Conservation (phyloP, 1,140 invertebrate species). For the Drosophila sucinea region DNA sequence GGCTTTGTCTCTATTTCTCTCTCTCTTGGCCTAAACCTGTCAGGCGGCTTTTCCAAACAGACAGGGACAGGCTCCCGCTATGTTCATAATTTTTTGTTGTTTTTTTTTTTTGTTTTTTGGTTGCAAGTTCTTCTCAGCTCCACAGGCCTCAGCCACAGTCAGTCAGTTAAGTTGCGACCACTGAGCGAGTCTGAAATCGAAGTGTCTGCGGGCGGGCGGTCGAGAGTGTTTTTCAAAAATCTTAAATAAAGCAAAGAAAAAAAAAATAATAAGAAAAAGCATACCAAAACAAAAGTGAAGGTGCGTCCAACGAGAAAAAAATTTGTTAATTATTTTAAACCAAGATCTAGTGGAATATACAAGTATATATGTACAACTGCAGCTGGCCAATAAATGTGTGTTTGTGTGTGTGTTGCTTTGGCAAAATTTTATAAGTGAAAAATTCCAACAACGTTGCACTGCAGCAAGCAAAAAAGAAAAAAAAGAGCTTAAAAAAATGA, state of each 20-base stretch:
- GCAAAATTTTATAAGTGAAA: conserved; percentile 78
- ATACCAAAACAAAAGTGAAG: conserved; percentile 67
- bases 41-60: conserved; percentile 54
- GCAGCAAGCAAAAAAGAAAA: conserved; percentile 59
- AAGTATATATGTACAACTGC: conserved; percentile 21
- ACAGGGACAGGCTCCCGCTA: conserved; percentile 36
- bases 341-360: conserved; percentile 14
- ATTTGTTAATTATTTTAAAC: conserved; percentile 17
- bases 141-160: neutral
- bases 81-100: conserved; percentile 59
- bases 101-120: conserved; percentile 24
- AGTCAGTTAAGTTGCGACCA: conserved; percentile 66
- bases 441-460: conserved; percentile 75
- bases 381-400: conserved; percentile 44
- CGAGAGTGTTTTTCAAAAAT: conserved; percentile 27
- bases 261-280: neutral
- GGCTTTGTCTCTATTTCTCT: conserved; percentile 16
- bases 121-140: conserved; percentile 37
- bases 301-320: conserved; percentile 42
- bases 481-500: conserved; percentile 70
- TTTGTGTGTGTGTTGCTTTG: conserved; percentile 42
- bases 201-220: conserved; percentile 26
- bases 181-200: conserved; percentile 54
- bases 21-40: conserved; percentile 51
- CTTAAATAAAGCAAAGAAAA: neutral